These are phyloP conservation scores for Caenorhabditis wallacei DNA, from an alignment of 2,888 invertebrate species.

Conservation along the genomic window DNA sequence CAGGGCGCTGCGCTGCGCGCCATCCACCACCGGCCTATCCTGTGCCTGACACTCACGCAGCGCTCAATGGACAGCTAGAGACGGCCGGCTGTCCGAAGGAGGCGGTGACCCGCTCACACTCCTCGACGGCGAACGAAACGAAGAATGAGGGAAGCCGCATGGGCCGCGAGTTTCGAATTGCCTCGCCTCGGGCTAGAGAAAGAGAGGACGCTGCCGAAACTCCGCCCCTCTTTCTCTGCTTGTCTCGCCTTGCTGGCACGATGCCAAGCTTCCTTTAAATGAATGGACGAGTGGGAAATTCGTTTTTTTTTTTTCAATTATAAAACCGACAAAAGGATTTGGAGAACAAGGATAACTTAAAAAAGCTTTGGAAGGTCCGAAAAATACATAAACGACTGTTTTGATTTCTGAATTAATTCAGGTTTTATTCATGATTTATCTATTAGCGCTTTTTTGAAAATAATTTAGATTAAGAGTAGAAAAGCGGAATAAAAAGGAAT, in stretches of 20 bases:
- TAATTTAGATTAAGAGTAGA: too few relatives aligned
- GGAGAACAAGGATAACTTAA: too few relatives aligned
- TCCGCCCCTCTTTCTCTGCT: constrained; percentile 46
- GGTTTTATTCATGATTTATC: too few relatives aligned
- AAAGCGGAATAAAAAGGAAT: too few relatives aligned
- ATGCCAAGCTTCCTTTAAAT: constrained; percentile 26
- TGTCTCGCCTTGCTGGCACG: constrained; percentile 47
- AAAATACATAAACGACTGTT: too few relatives aligned
- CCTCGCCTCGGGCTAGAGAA: constrained; percentile 48
- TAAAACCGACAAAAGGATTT: too few relatives aligned
- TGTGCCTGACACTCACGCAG: constrained; percentile 66
- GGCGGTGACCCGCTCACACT: constrained; percentile 58
- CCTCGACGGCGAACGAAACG: constrained; percentile 55
- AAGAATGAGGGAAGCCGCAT: constrained; percentile 58
- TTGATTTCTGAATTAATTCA: too few relatives aligned
- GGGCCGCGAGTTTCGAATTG: constrained; percentile 65
- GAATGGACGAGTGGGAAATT: not conserved
- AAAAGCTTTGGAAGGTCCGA: too few relatives aligned
- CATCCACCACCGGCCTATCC: constrained; percentile 58
- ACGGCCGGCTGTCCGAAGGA: constrained; percentile 52
- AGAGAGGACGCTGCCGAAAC: constrained; percentile 28
- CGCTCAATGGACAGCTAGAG: constrained; percentile 49
- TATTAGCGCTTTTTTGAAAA: too few relatives aligned
- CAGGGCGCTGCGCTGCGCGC: constrained; percentile 54
- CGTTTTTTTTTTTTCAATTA: too few relatives aligned